Evolutionary conservation across 1,140 invertebrate species (phyloP), one percentile per base, ranked within the genome.

Genomic region (Papilio glaucus): DNA sequence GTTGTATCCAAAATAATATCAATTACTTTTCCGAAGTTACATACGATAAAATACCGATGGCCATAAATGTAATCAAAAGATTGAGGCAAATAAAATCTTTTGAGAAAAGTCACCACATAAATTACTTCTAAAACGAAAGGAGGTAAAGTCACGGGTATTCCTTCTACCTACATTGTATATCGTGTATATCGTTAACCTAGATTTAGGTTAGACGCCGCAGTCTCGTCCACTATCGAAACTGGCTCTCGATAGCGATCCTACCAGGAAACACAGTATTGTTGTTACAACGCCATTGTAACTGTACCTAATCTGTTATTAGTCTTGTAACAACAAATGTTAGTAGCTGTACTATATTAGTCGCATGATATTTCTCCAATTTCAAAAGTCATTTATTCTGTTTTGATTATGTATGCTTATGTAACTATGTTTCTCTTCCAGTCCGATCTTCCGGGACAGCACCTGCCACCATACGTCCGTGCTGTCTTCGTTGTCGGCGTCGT

Each of bases 381-480:
- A 33, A 33, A 3, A 33, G 29, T 3, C 29, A 33, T 21, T 70
- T 68, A 60, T 70, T 9, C 13, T 42, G 13, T 75, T 38, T 18
- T 77, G 61, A 80, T 57, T 1, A 29, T 6, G 26, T 42, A 21
- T 24, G 41, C 26, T 24, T 10, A 53, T 53, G 18, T 53, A 4
- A 39, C 61, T 13, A 77, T 79, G 60, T 77, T 74, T 83, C 69
- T 77, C 74, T 94, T 94, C 75, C 92, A 96, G 95, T 90, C 97
- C 91, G 78, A 92, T 93, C 81, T 93, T 97, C 86, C 94, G 96
- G 94, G 96, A 97, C 95, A 95, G 96, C 86, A 95, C 96, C 72
- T 95, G 94, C 70, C 95, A 96, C 83, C 97, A 97, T 92, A 95
- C 96, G 42, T 97, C 96, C 82, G 95, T 97, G 45, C 94, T 97